These are phyloP conservation scores for Pararge aegeria DNA, from an alignment of 1,140 invertebrate species.

Conservation along the genomic window DNA sequence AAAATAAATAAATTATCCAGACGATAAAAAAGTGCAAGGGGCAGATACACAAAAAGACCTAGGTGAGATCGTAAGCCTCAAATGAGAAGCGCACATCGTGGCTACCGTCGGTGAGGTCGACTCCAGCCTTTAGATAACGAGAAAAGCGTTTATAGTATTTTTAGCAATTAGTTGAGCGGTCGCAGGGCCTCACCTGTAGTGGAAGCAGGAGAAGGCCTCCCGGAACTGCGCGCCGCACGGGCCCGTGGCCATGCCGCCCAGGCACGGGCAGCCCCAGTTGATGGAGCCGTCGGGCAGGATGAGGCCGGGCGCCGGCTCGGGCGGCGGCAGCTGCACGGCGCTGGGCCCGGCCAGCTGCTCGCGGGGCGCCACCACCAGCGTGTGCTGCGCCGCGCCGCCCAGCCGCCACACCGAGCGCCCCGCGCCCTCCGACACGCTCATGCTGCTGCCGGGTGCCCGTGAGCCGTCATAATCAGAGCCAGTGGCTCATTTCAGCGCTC, in stretches of 20 bases:
- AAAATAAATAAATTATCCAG: no score
- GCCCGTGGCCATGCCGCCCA: conserved; percentile 96
- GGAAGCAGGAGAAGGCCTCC: conserved; percentile 97
- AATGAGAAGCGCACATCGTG: no score
- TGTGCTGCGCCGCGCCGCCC: conserved; percentile 87
- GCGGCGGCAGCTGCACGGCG: conserved; percentile 85
- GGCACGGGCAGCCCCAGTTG: conserved; percentile 98
- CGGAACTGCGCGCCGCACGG: conserved; percentile 96
- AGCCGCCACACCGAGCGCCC: conserved; percentile 45
- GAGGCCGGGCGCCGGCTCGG: conserved; percentile 88
- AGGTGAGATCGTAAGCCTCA: no score
- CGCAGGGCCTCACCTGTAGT: conserved; percentile 82
- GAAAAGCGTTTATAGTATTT: no score
- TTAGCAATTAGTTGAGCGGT: no score
- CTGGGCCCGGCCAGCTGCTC: conserved; percentile 89
- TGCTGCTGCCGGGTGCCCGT: not conserved
- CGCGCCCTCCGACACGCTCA: conserved; percentile 67
- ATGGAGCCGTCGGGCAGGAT: conserved; percentile 94
- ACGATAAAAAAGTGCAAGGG: no score
- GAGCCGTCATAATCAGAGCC: no score
- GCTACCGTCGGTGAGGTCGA: no score
- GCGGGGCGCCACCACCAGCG: conserved; percentile 90
- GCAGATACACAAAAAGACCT: no score
- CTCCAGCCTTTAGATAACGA: no score
- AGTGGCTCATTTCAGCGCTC: no score